phyloP scores from a whole-genome alignment of 1,140 invertebrate genomes.

The Bombus cullumanus region DNA sequence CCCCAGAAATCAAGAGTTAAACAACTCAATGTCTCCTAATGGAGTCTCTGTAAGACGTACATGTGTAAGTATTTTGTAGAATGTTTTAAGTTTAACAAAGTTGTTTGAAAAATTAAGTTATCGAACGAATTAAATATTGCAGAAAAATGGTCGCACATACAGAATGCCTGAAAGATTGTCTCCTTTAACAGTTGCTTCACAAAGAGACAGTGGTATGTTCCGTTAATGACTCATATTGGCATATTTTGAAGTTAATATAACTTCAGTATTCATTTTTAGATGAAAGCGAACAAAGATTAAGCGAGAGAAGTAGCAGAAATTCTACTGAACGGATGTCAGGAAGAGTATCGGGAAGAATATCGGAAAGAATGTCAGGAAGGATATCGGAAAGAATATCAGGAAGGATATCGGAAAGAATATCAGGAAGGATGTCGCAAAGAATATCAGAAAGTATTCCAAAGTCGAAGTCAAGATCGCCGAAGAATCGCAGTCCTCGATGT shows the following conservation, averaged over 20 bases:
- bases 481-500: neutral
- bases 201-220: constrained; percentile 68
- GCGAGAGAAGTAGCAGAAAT: constrained; percentile 57
- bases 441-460: constrained; percentile 64
- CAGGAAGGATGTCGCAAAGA: constrained; percentile 21
- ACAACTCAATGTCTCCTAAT: constrained; percentile 29
- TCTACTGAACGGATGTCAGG: constrained; percentile 35
- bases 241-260: neutral
- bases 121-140: constrained; percentile 30
- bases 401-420: neutral
- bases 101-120: neutral
- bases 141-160: constrained; percentile 63
- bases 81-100: neutral
- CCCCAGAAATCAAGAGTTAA: constrained; percentile 46
- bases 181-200: constrained; percentile 50
- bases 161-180: constrained; percentile 71
- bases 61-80: constrained; percentile 49
- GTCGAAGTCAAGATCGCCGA: constrained; percentile 60
- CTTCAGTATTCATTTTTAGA: constrained; percentile 18
- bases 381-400: constrained; percentile 36
- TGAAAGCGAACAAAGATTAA: constrained; percentile 64
- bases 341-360: constrained; percentile 15
- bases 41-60: constrained; percentile 20
- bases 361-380: neutral
- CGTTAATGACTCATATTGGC: constrained; percentile 16